Conservation (phyloP, 2,113 vertebrate species). For the Mionectes macconnelli region DNA sequence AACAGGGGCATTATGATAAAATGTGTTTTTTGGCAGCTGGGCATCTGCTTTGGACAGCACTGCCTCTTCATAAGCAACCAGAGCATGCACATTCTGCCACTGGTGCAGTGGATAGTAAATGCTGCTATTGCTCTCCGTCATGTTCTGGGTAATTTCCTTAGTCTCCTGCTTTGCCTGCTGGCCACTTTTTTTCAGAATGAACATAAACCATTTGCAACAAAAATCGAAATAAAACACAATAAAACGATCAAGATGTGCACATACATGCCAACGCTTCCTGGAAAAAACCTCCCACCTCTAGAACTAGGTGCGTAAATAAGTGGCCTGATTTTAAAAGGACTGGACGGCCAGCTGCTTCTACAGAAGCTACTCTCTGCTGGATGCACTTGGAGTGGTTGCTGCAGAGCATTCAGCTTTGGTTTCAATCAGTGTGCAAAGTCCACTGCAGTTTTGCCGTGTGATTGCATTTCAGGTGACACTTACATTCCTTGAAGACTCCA, state of each 20-base stretch:
- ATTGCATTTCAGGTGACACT: background rate
- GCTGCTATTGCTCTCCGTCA: background rate
- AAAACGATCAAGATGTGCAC: background rate
- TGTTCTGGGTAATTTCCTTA: constrained; percentile 33
- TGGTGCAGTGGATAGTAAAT: background rate
- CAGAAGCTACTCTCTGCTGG: background rate
- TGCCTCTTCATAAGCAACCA: background rate
- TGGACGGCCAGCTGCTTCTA: background rate
- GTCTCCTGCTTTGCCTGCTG: background rate
- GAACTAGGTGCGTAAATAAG: background rate
- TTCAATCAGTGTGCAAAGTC: background rate
- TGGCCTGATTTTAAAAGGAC: background rate
- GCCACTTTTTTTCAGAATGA: constrained; percentile 12
- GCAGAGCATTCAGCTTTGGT: constrained; percentile 15
- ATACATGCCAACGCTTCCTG: background rate
- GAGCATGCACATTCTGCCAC: background rate
- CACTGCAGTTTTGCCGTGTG: background rate
- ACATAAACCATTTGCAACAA: background rate
- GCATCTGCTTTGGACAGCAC: background rate
- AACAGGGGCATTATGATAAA: background rate
- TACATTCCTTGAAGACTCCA: background rate
- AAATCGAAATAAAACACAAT: constrained; percentile 5
- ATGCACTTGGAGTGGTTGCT: background rate
- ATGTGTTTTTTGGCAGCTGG: background rate
- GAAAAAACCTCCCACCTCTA: background rate